Evolutionary conservation across 2,888 invertebrate genomes (phyloP).

Genomic region (Masnerella sp.): DNA sequence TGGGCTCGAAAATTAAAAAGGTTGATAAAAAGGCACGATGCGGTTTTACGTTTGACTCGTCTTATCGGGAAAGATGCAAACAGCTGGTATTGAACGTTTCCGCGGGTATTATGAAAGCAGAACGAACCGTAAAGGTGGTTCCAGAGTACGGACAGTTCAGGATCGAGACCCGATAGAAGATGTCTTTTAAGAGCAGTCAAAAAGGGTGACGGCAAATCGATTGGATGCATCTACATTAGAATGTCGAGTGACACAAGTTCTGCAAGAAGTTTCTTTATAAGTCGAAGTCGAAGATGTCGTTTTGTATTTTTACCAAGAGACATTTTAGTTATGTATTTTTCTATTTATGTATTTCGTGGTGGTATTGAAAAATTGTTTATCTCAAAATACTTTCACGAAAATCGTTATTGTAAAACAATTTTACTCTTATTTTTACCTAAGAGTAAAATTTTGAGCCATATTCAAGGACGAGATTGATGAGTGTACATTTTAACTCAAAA

Average conservation of each 20-base stretch:
- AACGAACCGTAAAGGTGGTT: conserved; percentile 10
- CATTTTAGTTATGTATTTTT: too few relatives aligned
- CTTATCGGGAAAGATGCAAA: conserved; percentile 32
- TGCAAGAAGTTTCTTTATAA: background rate
- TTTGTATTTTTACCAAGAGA: too few relatives aligned
- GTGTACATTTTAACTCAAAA: too few relatives aligned
- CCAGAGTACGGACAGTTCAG: conserved; percentile 21
- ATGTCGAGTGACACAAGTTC: conserved; percentile 14
- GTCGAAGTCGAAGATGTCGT: too few relatives aligned
- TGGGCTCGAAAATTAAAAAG: conserved; percentile 31
- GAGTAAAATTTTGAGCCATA: too few relatives aligned
- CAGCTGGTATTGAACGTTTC: conserved; percentile 44
- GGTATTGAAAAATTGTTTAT: too few relatives aligned
- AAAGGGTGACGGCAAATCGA: conserved; percentile 31
- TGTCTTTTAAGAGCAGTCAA: conserved; percentile 40
- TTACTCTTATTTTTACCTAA: too few relatives aligned
- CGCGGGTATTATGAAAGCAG: conserved; percentile 41
- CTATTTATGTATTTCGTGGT: too few relatives aligned
- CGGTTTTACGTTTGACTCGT: conserved; percentile 17
- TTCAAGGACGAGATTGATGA: too few relatives aligned
- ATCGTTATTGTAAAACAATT: too few relatives aligned
- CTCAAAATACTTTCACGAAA: too few relatives aligned
- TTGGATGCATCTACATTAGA: conserved; percentile 35
- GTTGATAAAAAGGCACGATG: conserved; percentile 49
- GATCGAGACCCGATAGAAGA: conserved; percentile 35